A percentile compares a stretch with the other conserved stretches of the same genome.
Conservation (phyloP, 2,113 vertebrate species). For the Hucho hucho region DNA sequence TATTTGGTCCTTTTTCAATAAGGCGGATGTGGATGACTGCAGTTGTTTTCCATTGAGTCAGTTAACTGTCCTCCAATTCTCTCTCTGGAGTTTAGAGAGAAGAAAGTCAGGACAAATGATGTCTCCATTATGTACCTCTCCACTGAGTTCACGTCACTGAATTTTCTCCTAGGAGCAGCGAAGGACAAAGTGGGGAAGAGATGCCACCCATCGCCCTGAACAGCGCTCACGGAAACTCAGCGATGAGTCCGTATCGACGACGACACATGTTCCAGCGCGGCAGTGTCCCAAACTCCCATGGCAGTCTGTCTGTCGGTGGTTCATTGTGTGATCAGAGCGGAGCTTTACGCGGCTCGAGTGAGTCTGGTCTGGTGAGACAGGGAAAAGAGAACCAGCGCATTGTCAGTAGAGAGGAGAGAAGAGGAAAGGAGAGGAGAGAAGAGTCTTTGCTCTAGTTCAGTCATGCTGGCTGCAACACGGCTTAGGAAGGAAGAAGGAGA, state of each 20-base stretch:
- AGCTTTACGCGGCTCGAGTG: not conserved
- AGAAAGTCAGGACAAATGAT: too few species aligned
- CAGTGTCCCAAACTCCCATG: not conserved
- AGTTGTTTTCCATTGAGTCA: not conserved
- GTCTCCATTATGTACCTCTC: constrained; percentile 6
- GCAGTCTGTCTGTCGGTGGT: not conserved
- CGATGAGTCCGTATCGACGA: not conserved
- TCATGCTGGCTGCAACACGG: not conserved
- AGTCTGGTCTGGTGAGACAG: not conserved
- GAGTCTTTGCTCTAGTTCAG: not conserved
- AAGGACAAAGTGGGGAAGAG: constrained; percentile 7
- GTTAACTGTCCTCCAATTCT: constrained; percentile 24
- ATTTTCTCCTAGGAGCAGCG: constrained; percentile 22
- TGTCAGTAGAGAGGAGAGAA: not conserved
- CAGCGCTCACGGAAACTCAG: not conserved
- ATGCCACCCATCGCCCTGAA: constrained; percentile 24
- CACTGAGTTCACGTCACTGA: constrained; percentile 13
- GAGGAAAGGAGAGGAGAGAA: not conserved
- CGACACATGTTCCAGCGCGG: not conserved
- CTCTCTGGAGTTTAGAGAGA: too few species aligned
- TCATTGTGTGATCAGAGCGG: not conserved
- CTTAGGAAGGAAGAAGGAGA: not conserved
- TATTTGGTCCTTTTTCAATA: not conserved
- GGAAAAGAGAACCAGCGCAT: not conserved
- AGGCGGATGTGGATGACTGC: constrained; percentile 7